These are phyloP conservation scores for Pyralis farinalis DNA, from an alignment of 2,888 invertebrate species.

Conservation along the genomic window DNA sequence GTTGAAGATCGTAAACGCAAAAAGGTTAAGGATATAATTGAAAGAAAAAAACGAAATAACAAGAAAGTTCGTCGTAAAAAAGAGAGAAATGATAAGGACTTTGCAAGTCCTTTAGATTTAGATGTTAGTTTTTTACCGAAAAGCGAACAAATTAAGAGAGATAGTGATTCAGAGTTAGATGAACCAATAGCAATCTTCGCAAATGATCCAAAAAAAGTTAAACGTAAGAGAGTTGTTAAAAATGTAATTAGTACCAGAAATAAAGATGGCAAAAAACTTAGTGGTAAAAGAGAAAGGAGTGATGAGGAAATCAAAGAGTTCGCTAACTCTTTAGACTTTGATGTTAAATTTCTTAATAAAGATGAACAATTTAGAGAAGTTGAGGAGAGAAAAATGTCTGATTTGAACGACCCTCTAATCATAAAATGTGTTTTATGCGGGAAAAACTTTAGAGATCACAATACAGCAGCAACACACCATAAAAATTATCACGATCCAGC, in stretches of 20 bases:
- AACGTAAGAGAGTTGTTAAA: no score
- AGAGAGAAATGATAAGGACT: neutral
- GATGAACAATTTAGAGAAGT: neutral
- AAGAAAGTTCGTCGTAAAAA: neutral
- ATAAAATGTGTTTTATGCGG: constrained; percentile 1
- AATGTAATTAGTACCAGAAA: neutral
- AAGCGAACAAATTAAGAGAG: no score
- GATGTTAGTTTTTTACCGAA: no score
- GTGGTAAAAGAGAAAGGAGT: neutral
- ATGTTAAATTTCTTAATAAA: neutral
- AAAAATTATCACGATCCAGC: constrained; percentile 1
- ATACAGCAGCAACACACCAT: neutral
- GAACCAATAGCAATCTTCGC: no score
- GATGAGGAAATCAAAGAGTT: neutral
- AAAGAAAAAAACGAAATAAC: neutral
- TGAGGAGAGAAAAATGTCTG: neutral
- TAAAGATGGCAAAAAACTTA: neutral
- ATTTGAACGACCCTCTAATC: neutral
- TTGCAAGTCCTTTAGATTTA: neutral
- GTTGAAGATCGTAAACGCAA: neutral
- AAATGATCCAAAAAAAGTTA: no score
- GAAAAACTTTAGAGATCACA: neutral
- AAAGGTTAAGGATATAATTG: neutral
- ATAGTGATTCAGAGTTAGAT: no score
- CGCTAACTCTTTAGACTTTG: neutral